Base-by-base conservation (phyloP, 2,888 invertebrate species). In the Sericinus montela region DNA sequence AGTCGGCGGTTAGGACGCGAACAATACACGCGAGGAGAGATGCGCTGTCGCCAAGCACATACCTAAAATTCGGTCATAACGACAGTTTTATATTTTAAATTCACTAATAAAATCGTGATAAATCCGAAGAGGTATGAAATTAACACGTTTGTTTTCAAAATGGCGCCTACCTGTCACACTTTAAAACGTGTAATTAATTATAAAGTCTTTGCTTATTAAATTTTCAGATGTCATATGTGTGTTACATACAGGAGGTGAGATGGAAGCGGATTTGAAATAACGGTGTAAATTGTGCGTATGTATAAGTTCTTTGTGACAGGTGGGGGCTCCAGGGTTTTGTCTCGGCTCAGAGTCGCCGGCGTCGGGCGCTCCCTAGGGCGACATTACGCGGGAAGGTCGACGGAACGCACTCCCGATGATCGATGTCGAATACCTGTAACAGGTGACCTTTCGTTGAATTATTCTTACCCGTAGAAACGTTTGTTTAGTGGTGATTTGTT, bases 371-470 rank as follows among this genome's bases (percentile, higher is more conserved):
- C 87, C 85, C 86, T 51, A 41, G 86, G 83, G 87, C 67, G 64
- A 79, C 84, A 85, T 87, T 87, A 87, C 75, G 72, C 74, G 76
- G 74, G 74, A 72, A 78, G 82, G 78, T 75, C 80, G 78, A 68
- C 75, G 70, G 78, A 69, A 75, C 84, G 78, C 77, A 81, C 82
- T 81, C 82, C 80, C 79, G 81, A 88, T 88, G 88, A 88, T 88
- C 87, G 87, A 88, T 86, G 86, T 75, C 77, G 81, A 80, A 82
- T 76, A 76, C 81, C 83, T 78, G 79, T 82, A 82, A 86, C 86
- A 85, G 82, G 86, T 88, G 87, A 87, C 87, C 87, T 87, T 84
- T 84, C 72, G 62, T 68, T 85, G 80, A 86, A 87, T 87, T 87
- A 87, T 86, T 86, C 72, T 73, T 82, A 80, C 82, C 82, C 80